Evolutionary conservation across 2,113 vertebrate genomes (phyloP).

Genomic region (Gnathochromis pfefferi): DNA sequence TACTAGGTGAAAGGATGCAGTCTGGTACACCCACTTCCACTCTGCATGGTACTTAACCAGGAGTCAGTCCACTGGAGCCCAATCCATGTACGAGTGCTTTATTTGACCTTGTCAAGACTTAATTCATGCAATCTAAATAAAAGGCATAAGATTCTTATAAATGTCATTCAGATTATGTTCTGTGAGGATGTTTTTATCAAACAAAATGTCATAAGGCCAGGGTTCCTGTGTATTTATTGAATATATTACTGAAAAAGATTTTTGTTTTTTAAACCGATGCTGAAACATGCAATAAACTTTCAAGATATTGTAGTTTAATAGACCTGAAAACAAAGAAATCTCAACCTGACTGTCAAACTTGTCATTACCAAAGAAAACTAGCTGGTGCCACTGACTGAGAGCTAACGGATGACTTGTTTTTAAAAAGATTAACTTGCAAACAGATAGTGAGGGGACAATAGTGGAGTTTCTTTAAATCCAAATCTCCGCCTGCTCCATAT

Average conservation of each 20-base stretch:
- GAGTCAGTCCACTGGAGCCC: slow-evolving; percentile 1
- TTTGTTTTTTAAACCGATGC: slow-evolving; percentile 15
- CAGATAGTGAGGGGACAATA: background rate
- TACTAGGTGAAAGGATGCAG: slow-evolving; percentile 10
- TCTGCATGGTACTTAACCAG: slow-evolving; percentile 26
- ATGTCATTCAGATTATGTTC: background rate
- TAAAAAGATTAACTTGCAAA: background rate
- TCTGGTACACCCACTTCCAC: slow-evolving; percentile 14
- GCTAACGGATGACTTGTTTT: background rate
- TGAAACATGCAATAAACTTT: slow-evolving; percentile 51
- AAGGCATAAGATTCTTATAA: background rate
- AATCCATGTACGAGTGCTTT: slow-evolving; percentile 8
- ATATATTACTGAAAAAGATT: slow-evolving; percentile 42
- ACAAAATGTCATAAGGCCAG: background rate
- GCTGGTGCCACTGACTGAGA: slow-evolving; percentile 18
- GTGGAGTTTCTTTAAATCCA: background rate
- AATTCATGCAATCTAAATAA: background rate
- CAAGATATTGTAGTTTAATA: slow-evolving; percentile 24
- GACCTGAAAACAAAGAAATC: background rate
- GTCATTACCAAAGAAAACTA: slow-evolving; percentile 31
- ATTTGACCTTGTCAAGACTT: background rate
- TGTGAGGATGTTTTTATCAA: slow-evolving; percentile 25
- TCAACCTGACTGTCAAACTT: background rate
- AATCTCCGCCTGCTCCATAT: background rate
- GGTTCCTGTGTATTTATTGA: slow-evolving; percentile 68